Conservation (phyloP, 2,797 vertebrate species). For the Erethizon dorsatum region DNA sequence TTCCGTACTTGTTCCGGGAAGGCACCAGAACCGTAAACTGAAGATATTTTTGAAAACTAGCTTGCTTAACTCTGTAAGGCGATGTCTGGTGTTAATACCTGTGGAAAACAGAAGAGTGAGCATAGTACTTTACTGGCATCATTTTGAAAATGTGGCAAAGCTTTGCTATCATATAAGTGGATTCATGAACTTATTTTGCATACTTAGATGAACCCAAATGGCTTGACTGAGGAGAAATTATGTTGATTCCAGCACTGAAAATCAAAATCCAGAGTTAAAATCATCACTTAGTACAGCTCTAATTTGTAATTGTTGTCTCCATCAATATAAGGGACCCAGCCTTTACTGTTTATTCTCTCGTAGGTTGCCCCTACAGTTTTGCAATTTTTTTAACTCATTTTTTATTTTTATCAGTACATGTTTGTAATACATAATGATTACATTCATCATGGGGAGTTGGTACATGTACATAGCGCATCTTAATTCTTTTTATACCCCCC, state of each 20-base stretch:
- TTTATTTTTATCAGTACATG: background rate
- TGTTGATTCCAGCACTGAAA: constrained; percentile 39
- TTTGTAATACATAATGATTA: background rate
- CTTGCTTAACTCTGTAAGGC: constrained; percentile 23
- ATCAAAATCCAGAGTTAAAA: constrained; percentile 68
- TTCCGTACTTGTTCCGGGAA: constrained; percentile 43
- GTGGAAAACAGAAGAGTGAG: background rate
- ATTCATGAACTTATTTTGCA: constrained; percentile 25
- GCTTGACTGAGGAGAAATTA: background rate
- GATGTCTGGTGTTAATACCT: background rate
- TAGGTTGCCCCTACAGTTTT: background rate
- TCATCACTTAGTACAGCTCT: background rate
- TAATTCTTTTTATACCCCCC: background rate
- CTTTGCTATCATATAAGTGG: constrained; percentile 3
- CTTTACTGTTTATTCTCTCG: background rate
- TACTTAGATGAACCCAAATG: constrained; percentile 29
- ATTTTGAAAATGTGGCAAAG: constrained; percentile 47
- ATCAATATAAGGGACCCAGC: background rate
- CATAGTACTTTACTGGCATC: background rate
- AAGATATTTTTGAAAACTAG: background rate
- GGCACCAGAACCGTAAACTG: constrained; percentile 46
- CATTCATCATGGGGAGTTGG: background rate
- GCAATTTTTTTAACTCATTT: background rate
- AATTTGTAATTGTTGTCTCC: constrained; percentile 10
- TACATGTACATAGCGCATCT: background rate